These are phyloP conservation scores for Lophius americanus DNA, from an alignment of 2,797 vertebrate species.

Conservation along the genomic window DNA sequence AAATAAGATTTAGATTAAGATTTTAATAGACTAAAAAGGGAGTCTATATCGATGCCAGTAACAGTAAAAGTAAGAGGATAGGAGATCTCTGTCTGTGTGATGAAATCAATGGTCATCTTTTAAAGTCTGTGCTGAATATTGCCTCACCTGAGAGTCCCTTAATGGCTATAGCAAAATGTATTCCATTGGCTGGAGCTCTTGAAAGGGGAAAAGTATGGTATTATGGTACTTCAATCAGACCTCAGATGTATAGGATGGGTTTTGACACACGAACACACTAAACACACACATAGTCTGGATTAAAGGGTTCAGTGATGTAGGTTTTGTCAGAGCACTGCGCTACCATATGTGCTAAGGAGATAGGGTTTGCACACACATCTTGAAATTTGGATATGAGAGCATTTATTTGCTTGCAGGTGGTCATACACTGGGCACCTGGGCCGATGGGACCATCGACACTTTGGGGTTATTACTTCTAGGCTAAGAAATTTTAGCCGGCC, in stretches of 20 bases:
- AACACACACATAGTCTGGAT: constrained; percentile 19
- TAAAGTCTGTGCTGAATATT: constrained; percentile 31
- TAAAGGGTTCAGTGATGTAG: constrained; percentile 33
- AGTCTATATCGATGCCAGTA: background rate
- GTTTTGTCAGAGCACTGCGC: constrained; percentile 30
- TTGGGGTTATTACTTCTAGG: constrained; percentile 22
- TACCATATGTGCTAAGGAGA: constrained; percentile 37
- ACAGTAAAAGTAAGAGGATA: constrained; percentile 1
- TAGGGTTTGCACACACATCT: constrained; percentile 28
- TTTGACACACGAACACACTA: constrained; percentile 10
- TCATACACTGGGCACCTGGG: constrained; percentile 21
- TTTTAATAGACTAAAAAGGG: background rate
- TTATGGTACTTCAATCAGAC: constrained; percentile 60
- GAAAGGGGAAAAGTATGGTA: constrained; percentile 9
- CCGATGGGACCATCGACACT: constrained; percentile 14
- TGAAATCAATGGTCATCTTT: constrained; percentile 35
- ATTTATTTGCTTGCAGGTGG: constrained; percentile 1
- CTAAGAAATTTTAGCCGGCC: constrained; percentile 47
- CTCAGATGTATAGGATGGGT: constrained; percentile 26
- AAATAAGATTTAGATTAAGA: too few relatives aligned
- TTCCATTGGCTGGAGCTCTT: constrained; percentile 41
- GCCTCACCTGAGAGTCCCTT: constrained; percentile 31
- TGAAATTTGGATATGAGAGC: constrained; percentile 30
- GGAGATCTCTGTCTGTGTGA: constrained; percentile 23
- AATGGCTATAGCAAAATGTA: constrained; percentile 17